Evolutionary conservation across 2,888 invertebrate species (phyloP), one percentile per base, ranked within the genome.

Genomic region (Dynastes maya): DNA sequence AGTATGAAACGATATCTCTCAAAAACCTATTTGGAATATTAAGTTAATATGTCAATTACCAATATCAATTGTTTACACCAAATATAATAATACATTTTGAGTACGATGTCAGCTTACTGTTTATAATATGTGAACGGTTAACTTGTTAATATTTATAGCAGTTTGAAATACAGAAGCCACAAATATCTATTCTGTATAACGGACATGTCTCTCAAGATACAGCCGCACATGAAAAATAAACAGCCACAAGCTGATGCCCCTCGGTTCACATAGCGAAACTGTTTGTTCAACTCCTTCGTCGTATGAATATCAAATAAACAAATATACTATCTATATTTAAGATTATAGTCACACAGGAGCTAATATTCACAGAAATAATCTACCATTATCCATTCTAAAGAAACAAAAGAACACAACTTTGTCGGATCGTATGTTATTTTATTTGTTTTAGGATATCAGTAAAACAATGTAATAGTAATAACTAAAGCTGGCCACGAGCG

Each of bases 281-380:
- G 58, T 72, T 72, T 72, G 72, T 13, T 72, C n/a, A 72, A 58
- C 61, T 72, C 55, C 51, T 72, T 58, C 58, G 37, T 40, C 37
- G 29, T 58, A 22, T 37, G 40, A 16, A 72, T 58, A 58, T 37
- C 40, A 58, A 72, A 72, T 58, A 72, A 72, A 72, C 40, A 72
- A 45, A 49, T 67, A 67, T 6, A 53, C 55, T 72, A 58, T 72
- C 72, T 72, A 72, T 61, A 72, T 72, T 58, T 58, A 53, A 70
- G 72, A 58, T 58, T 58, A 37, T 72, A 40, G 29, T 40, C 58
- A 58, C 58, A 16, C 55, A 37, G 13, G 13, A 58, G 40, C 37
- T 58, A 72, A 72, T 72, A 72, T 58, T 72, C 40, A 55, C 71
- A 58, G 27, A 70, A 4, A 1, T 6, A 29, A 27, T 70, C 11